Base-by-base conservation (phyloP, 2,888 invertebrate species). In the Ariolimax columbianus region DNA sequence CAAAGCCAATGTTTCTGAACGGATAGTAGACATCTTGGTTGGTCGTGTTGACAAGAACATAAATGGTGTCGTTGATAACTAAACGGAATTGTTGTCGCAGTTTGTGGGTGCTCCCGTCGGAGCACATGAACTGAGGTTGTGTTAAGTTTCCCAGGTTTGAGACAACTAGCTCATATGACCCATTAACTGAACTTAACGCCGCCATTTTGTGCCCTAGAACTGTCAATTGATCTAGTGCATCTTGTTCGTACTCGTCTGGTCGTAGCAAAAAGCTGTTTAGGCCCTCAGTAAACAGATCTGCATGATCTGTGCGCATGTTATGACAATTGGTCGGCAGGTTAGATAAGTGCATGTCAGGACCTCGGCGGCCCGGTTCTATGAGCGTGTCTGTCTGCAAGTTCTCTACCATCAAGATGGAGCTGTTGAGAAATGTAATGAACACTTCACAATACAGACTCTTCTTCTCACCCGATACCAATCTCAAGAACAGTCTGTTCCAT, bases 1-100 rank as follows among this genome's bases (percentile, higher is more conserved):
- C 36, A 68, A 78, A 59, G 59, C 77, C 83, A 3, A 83, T 55
- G 30, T 77, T 59, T n/a, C 26, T 23, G 9, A 78, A 51, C 3
- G 83, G 78, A 43, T 47, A 83, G 40, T 70, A 70, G 23, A 70
- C 26, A 4, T 33, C 38, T 6, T 7, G 23, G 2, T n/a, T 11
- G 0, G 78, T 47, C 17, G 19, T 17, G 33, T 78, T 83, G 9
- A 55, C 1, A 19, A 70, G 30, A 17, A 38, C 78, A 70, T 72
- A 78, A 1, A 0, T 0, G 0, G 17, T 30, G 17, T 40, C 68
- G 17, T 72, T 59, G 14, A 30, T 33, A 0, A 17, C 19, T 1
- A 77, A 0, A 19, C 1, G 66, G 40, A 83, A 47, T 1, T 81
- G 30, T 19, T 40, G 26, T 33, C n/a, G 17, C 17, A 14, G 36